These are phyloP conservation scores for Madoqua kirkii DNA, from an alignment of 2,113 vertebrate genomes.

Conservation along the genomic window DNA sequence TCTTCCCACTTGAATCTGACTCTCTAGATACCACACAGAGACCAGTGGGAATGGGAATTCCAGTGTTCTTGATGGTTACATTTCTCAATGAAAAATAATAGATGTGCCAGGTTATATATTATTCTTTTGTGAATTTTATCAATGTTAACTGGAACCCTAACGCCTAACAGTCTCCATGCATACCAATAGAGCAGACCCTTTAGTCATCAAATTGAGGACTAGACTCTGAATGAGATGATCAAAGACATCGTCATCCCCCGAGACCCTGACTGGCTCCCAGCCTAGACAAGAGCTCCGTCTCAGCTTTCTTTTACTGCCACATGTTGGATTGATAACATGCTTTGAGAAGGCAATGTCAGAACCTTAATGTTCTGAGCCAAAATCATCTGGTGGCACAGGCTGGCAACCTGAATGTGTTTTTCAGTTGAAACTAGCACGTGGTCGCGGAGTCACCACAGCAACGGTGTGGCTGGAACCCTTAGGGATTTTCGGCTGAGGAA, in stretches of 20 bases:
- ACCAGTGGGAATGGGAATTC: background rate
- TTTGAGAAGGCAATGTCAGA: conserved; percentile 27
- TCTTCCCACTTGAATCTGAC: background rate
- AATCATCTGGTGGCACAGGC: conserved; percentile 34
- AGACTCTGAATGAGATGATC: background rate
- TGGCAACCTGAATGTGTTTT: conserved; percentile 57
- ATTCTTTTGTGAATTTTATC: background rate
- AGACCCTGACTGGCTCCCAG: background rate
- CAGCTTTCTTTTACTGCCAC: background rate
- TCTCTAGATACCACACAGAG: background rate
- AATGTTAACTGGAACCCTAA: background rate
- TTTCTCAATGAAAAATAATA: conserved; percentile 23
- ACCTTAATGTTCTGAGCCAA: conserved; percentile 45
- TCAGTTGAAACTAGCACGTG: conserved; percentile 44
- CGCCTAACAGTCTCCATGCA: background rate
- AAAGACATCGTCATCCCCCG: background rate
- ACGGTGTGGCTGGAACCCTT: background rate
- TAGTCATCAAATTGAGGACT: background rate
- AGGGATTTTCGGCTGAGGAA: conserved; percentile 32
- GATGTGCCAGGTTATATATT: background rate
- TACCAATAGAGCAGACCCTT: background rate
- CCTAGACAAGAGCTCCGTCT: background rate
- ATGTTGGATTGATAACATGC: conserved; percentile 13
- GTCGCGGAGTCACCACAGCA: conserved; percentile 52
- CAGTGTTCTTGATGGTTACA: background rate